phyloP scores from a whole-genome alignment of 2,797 vertebrate species.

The Champsocephalus gunnari region DNA sequence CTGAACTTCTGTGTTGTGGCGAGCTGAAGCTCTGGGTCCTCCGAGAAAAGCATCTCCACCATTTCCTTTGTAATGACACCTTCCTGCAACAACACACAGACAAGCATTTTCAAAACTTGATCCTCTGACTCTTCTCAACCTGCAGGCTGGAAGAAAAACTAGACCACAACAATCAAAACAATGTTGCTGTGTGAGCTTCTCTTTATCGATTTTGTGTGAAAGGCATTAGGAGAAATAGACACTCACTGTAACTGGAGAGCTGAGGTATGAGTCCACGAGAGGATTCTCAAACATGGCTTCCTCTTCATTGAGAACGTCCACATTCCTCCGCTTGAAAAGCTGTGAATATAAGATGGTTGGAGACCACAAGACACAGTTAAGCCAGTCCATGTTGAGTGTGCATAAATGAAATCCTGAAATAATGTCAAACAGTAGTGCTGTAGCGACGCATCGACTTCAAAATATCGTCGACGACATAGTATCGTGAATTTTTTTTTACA shows the following conservation, averaged over 20 bases:
- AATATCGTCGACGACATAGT: too few relatives aligned
- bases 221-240: neutral
- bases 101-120: slow-evolving; percentile 10
- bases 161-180: neutral
- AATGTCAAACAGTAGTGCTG: neutral
- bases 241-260: slow-evolving; percentile 89
- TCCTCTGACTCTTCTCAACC: neutral
- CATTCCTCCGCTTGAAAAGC: slow-evolving; percentile 99
- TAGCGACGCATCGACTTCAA: too few relatives aligned
- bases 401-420: neutral
- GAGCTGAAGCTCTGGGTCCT: slow-evolving; percentile 95
- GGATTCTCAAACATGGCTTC: slow-evolving; percentile 93
- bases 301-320: slow-evolving; percentile 94
- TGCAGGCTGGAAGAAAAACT: neutral
- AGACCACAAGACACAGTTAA: slow-evolving; percentile 2
- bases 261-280: slow-evolving; percentile 92
- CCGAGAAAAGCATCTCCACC: slow-evolving; percentile 98
- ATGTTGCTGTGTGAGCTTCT: neutral
- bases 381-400: neutral
- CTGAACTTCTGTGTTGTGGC: slow-evolving; percentile 97
- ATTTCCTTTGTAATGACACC: slow-evolving; percentile 96
- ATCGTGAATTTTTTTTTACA: too few relatives aligned
- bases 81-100: slow-evolving; percentile 84
- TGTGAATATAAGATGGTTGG: slow-evolving; percentile 60
- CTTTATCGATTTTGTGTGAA: neutral